Conservation (phyloP, 2,888 invertebrate species). For the Rhimphoctona megacephalus region DNA sequence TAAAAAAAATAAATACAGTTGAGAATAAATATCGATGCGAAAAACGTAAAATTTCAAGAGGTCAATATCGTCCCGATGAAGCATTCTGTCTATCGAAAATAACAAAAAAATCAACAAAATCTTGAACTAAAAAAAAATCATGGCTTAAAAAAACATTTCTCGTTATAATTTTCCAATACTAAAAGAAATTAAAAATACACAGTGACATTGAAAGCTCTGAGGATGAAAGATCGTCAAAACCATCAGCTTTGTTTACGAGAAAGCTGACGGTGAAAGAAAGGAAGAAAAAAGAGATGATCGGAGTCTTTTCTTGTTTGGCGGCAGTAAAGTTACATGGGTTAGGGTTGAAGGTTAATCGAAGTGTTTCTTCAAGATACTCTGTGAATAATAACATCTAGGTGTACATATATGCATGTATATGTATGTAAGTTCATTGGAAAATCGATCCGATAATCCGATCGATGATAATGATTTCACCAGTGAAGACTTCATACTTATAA, state of each 20-base stretch:
- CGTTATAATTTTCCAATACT: not conserved
- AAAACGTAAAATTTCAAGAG: too few species aligned
- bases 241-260: conserved; percentile 6
- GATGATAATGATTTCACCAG: conserved; percentile 50
- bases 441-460: conserved; percentile 65
- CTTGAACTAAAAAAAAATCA: not conserved
- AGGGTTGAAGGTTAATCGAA: conserved; percentile 42
- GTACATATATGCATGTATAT: not conserved
- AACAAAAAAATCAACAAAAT: not conserved
- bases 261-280: not conserved
- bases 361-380: conserved; percentile 16
- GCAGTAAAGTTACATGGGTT: conserved; percentile 25
- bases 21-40: not conserved
- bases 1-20: not conserved
- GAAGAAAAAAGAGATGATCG: not conserved
- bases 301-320: not conserved
- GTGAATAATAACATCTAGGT: conserved; percentile 31
- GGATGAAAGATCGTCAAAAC: conserved; percentile 2
- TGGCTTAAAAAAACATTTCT: not conserved
- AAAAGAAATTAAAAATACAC: not conserved
- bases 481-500: conserved; percentile 16
- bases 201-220: not conserved
- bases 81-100: not conserved
- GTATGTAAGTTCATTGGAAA: conserved; percentile 38
- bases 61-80: not conserved